Base-by-base conservation (phyloP, 2,797 vertebrate genomes). In the Pangasius sanitwongsei region DNA sequence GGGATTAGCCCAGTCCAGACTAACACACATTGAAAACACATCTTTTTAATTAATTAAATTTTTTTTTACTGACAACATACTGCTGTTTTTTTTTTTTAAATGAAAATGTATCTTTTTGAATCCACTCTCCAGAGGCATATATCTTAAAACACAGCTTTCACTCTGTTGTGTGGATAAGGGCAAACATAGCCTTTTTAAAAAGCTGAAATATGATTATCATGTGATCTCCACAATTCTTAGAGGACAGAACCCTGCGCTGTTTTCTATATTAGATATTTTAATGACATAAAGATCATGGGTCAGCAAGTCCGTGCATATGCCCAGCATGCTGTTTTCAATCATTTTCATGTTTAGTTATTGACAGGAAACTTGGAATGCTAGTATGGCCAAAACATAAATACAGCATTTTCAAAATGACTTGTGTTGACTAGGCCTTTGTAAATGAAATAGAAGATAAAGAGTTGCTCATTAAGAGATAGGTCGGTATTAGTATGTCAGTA, bases 401-500 rank as follows among this genome's bases (percentile, higher is more conserved):
- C 15, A 55, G 12, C 28, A 18, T 8, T 20, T 80, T 80, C n/a
- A 9, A 20, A 81, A 57, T 11, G 78, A 11, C 7, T 57, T 81
- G 78, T 57, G 31, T 37, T 80, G 50, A 31, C 28, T 16, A 55
- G n/a, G 6, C 13, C 6, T 34, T 23, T 11, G 53, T 57, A 57
- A 57, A 57, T 34, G 7, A 57, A 83, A 63, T 8, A 44, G 25
- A 63, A 83, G 23, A 25, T 83, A 61, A 83, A 61, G 18, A 4
- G 5, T 15, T 82, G 57, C 57, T 63, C 59, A 44, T 83, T 83
- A 83, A 83, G 6, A 44, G 57, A 69, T 53, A 67, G 82, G 55
- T 25, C 53, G 34, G 6, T 59, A 59, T 82, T 82, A 81, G 15
- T 81, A 41, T 61, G 57, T 83, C 25, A 63, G 48, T 85, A 34